Conservation (phyloP, 1,140 invertebrate species). For the Archegozetes longisetosus region DNA sequence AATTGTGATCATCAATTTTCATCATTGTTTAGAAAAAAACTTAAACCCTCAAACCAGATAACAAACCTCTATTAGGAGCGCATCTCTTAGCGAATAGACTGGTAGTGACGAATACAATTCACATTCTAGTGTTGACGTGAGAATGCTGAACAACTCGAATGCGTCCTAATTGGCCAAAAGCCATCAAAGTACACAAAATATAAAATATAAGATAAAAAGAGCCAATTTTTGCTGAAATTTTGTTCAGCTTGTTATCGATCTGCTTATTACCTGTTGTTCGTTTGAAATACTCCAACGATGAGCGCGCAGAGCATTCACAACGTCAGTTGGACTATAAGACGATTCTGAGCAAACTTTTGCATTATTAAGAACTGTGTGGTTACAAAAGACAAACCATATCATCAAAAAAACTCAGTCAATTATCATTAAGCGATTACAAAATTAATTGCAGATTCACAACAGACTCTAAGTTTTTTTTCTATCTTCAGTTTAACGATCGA, state of each 20-base stretch:
- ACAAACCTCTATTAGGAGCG: constrained; percentile 24
- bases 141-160: constrained; percentile 71
- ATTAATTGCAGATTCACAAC: too few relatives aligned
- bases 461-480: too few relatives aligned
- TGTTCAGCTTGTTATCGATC: too few relatives aligned
- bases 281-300: constrained; percentile 66
- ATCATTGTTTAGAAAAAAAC: constrained; percentile 2
- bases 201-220: constrained; percentile 3
- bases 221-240: too few relatives aligned
- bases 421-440: too few relatives aligned
- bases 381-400: too few relatives aligned
- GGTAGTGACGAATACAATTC: constrained; percentile 41
- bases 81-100: constrained; percentile 28
- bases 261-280: constrained; percentile 49
- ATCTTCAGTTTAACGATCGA: too few relatives aligned
- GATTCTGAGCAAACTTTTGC: constrained; percentile 13
- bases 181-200: not conserved
- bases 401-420: too few relatives aligned
- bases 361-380: constrained; percentile 28
- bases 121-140: constrained; percentile 68
- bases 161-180: constrained; percentile 44
- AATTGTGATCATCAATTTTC: not conserved
- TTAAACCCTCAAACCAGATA: too few relatives aligned
- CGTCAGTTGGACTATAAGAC: constrained; percentile 44
- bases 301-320: constrained; percentile 52